A percentile compares a stretch with the other conserved stretches of the same genome.
These are phyloP conservation scores for Blennius ocellaris DNA, from an alignment of 2,113 vertebrate genomes.

Conservation along the genomic window DNA sequence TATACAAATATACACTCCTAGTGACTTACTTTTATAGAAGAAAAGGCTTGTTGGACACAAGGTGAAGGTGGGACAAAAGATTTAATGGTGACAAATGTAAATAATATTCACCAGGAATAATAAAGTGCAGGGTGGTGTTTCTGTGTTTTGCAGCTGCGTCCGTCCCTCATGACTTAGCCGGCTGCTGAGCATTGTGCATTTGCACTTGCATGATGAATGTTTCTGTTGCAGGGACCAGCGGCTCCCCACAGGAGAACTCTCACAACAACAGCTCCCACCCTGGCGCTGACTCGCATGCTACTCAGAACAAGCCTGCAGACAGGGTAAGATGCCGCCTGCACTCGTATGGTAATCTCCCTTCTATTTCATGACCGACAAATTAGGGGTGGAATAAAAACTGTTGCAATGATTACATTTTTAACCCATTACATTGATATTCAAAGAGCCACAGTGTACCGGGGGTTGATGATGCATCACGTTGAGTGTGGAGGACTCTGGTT, in stretches of 20 bases:
- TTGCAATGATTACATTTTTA: too few species aligned
- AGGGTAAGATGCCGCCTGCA: slow-evolving; percentile 84
- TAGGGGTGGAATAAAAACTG: too few species aligned
- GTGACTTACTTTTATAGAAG: too few species aligned
- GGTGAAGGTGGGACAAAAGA: too few species aligned
- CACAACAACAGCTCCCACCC: slow-evolving; percentile 97
- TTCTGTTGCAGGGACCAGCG: slow-evolving; percentile 91
- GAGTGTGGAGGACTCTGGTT: too few species aligned
- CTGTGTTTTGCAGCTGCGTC: background rate
- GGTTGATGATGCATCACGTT: too few species aligned
- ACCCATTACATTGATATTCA: too few species aligned
- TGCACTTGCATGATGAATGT: slow-evolving; percentile 16
- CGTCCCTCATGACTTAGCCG: background rate
- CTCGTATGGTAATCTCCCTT: too few species aligned
- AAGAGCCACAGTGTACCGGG: too few species aligned
- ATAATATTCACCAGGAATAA: background rate
- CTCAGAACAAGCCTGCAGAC: slow-evolving; percentile 95
- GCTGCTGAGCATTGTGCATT: slow-evolving; percentile 1
- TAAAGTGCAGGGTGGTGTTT: background rate
- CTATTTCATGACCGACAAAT: too few species aligned
- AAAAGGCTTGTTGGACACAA: too few species aligned
- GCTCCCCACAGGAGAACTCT: slow-evolving; percentile 97
- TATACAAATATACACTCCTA: too few species aligned
- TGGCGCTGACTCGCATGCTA: slow-evolving; percentile 92
- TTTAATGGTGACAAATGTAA: background rate